These are phyloP conservation scores for Vultur gryphus DNA, from an alignment of 2,797 vertebrate species.

Conservation along the genomic window DNA sequence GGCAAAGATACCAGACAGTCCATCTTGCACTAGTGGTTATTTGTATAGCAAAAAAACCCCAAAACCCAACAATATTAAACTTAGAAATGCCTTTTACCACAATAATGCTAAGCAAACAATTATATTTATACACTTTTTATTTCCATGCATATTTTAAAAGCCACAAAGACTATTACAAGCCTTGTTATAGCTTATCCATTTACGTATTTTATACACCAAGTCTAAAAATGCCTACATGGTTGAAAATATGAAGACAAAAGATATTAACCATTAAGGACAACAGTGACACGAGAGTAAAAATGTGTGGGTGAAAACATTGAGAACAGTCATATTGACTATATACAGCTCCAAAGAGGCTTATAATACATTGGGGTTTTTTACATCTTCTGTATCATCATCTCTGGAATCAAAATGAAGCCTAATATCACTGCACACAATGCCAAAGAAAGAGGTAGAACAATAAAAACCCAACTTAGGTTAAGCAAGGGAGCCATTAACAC, in stretches of 20 bases:
- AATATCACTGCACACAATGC: not conserved
- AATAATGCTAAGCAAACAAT: not conserved
- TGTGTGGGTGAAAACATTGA: not conserved
- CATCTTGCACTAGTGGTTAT: not conserved
- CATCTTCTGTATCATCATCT: not conserved
- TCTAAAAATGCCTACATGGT: not conserved
- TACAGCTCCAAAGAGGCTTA: not conserved
- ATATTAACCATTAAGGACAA: not conserved
- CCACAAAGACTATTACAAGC: not conserved
- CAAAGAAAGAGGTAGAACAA: not conserved
- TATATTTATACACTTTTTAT: not conserved
- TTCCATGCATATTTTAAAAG: not conserved
- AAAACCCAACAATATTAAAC: not conserved
- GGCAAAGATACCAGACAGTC: not conserved
- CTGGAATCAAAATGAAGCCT: not conserved
- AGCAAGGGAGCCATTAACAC: not conserved
- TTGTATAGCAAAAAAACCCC: not conserved
- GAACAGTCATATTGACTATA: not conserved
- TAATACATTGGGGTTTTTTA: not conserved
- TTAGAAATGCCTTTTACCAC: not conserved
- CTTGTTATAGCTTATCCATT: not conserved
- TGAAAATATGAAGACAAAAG: not conserved
- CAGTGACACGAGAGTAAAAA: not conserved
- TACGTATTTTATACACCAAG: not conserved
- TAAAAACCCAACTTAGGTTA: not conserved